Conservation (phyloP, 2,113 vertebrate species). For the Otis tarda region DNA sequence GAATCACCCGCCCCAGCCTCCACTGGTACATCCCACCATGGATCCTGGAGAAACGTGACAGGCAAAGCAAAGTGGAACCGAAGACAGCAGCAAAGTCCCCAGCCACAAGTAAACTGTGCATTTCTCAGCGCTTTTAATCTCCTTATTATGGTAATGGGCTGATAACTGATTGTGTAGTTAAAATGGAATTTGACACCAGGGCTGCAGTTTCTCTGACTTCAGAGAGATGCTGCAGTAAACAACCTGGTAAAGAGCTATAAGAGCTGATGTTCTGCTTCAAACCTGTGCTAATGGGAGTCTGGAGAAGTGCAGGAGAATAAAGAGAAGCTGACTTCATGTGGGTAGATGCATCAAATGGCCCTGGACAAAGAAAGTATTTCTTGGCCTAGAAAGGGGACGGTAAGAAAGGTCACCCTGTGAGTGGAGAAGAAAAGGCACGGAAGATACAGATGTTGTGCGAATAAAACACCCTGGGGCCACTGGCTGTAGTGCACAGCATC, state of each 20-base stretch:
- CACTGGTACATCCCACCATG: not conserved
- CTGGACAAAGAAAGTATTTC: conserved; percentile 5
- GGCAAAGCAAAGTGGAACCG: not conserved
- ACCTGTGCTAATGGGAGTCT: conserved; percentile 32
- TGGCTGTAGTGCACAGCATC: not conserved
- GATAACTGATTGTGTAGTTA: conserved; percentile 59
- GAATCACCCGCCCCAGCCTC: not conserved
- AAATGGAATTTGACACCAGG: conserved; percentile 58
- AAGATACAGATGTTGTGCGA: not conserved
- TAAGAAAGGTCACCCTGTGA: not conserved
- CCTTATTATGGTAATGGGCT: conserved; percentile 62
- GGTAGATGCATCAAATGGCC: not conserved
- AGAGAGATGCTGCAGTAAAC: conserved; percentile 54
- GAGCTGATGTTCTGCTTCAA: conserved; percentile 43
- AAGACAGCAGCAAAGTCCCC: not conserved
- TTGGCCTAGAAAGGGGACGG: not conserved
- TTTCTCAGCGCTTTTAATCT: conserved; percentile 46
- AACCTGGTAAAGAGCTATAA: conserved; percentile 39
- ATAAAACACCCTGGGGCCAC: not conserved
- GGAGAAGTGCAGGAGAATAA: conserved; percentile 11
- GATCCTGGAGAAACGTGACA: not conserved
- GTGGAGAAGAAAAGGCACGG: not conserved
- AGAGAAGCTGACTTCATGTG: not conserved
- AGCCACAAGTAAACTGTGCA: not conserved
- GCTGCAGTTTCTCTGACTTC: conserved; percentile 52